Evolutionary conservation across 2,888 invertebrate species (phyloP).

Genomic region (Mactromeris polynyma): DNA sequence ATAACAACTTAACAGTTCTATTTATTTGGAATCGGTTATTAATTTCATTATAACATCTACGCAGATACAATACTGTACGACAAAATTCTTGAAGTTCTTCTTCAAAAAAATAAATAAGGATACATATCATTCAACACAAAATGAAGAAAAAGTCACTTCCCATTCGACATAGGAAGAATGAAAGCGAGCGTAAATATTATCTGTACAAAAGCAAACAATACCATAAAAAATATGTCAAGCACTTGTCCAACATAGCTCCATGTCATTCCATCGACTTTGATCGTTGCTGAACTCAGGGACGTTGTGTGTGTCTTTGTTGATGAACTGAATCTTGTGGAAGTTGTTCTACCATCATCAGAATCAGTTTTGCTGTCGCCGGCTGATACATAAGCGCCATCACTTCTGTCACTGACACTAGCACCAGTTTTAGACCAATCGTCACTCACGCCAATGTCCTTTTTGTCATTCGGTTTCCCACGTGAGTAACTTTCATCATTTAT

Average conservation of each 20-base stretch:
- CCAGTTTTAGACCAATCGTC: background rate
- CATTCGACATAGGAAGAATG: background rate
- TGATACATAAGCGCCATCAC: background rate
- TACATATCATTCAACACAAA: background rate
- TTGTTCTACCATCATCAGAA: background rate
- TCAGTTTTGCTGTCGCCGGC: background rate
- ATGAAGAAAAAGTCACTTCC: background rate
- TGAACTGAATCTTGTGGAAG: background rate
- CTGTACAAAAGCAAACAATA: constrained; percentile 26
- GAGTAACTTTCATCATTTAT: background rate
- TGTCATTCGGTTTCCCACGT: background rate
- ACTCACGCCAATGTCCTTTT: background rate
- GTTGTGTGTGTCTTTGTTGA: background rate
- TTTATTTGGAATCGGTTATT: too few species aligned
- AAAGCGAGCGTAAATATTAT: constrained; percentile 8
- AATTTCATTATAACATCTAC: too few species aligned
- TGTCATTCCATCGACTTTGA: background rate
- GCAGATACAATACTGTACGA: too few species aligned
- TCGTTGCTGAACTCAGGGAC: background rate
- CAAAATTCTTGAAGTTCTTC: too few species aligned
- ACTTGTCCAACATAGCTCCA: constrained; percentile 9
- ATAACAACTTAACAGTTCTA: too few species aligned
- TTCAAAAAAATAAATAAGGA: too few species aligned
- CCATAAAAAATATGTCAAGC: constrained; percentile 16
- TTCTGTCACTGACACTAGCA: background rate